Evolutionary conservation across 1,140 invertebrate species (phyloP), one percentile per base, ranked within the genome.

Genomic region (Probaryconus sp.): DNA sequence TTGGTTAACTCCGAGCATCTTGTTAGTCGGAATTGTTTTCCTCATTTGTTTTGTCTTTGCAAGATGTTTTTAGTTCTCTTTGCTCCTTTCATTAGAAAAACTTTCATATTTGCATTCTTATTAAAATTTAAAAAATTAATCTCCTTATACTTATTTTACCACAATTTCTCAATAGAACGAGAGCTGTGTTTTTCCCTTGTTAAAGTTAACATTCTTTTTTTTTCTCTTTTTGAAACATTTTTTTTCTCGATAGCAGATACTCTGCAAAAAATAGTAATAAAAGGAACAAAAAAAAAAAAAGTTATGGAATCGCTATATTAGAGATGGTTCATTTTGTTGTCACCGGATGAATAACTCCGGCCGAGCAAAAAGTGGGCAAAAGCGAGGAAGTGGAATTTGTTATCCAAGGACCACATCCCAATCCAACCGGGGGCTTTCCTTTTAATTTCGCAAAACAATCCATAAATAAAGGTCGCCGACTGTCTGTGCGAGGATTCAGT

Each of bases 381-480:
- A 18, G 10, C 9, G 33, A 33, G 16, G 21, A 26, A 40, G 14
- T 50, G 16, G 26, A 48, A 30, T 79, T 70, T 61, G 68, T 77
- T 77, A 60, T 42, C 67, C 37, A 63, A 47, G 45, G 47, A n/a
- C n/a, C n/a, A n/a, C n/a, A n/a, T 30, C 37, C 43, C 37, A 20
- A n/a, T 2, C 26, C 42, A 31, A 37, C 28, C 26, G 33, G 9
- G 21, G 50, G 38, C 60, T 79, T 76, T 53, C 67, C 61, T 79
- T 78, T 84, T 82, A 81, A 85, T 84, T 85, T 81, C 73, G 72
- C 71, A 80, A 81, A 78, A 74, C 60, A 79, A 78, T 77, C 67
- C 76, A 74, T 72, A 82, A 82, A 84, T 80, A 82, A 80, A 74
- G 71, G 56, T 45, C 33, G 50, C 37, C 18, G 28, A 58, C 56